Evolutionary conservation across 2,888 invertebrate genomes (phyloP), one percentile per base, ranked within the genome.

Genomic region (Furcula furcula): DNA sequence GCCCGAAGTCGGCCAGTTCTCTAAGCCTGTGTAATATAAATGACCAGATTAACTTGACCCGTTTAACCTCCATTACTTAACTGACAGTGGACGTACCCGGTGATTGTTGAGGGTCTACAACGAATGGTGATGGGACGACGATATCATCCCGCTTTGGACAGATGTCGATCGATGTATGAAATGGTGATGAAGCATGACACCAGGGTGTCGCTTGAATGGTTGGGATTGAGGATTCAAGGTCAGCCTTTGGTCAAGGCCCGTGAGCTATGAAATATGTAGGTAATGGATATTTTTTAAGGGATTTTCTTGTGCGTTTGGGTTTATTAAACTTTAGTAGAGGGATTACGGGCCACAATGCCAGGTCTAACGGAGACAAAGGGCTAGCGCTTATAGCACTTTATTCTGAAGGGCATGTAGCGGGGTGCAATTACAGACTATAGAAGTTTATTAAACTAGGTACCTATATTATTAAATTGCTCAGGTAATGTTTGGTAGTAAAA

Each of bases 151-250:
- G 34, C 23, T 15, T 30, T 10, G 38, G 38, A 45, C 31, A 36
- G 40, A 40, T 45, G 33, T 19, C 26, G 11, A 26, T 31, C 36
- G 32, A 40, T 38, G 39, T 38, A 34, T 32, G 38, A 29, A 36
- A 45, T 40, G 40, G 34, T 38, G 45, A 45, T 45, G 45, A 41
- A 45, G 36, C 41, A 34, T 36, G 40, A 26, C 26, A 6, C 10
- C 2, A n/a, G n/a, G 9, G 23, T 12, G 11, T 2, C 14, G 33
- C 14, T 26, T 14, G 4, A 12, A 26, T 14, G 14, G 26, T 14
- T 14, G 9, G 14, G 26, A 26, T 14, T 26, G 14, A 26, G 12
- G 12, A 7, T 12, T 23, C 23, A 23, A 23, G 23, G 12, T 23
- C 7, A 10, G 10, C 4, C 21, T 9, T 10, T 10, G 21, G 9